Base-by-base conservation (phyloP, 2,888 invertebrate genomes). In the Diploptera punctata region DNA sequence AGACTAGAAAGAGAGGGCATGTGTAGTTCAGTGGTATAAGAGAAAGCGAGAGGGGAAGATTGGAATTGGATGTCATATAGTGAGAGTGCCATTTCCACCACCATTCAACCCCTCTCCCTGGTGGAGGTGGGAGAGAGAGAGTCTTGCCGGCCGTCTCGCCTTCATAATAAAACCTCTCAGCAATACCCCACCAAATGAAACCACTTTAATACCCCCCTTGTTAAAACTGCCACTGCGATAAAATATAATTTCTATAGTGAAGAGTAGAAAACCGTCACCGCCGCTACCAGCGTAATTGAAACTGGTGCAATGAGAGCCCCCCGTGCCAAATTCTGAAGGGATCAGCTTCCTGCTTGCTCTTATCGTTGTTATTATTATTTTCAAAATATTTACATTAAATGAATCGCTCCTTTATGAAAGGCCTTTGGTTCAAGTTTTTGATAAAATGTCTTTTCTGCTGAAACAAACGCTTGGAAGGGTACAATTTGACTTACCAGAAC, bases 121-220 rank as follows among this genome's bases (percentile, higher is more conserved):
- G 21, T 21, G 24, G 21, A 26, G 33, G 33, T 7, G 33, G 10
- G 33, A 33, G 33, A 33, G 49, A 49, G 9, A 21, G 21, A 21
- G 13, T 44, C 65, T 24, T 26, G 43, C 26, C 44, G 24, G 26
- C 18, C 43, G 33, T 33, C 43, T 18, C 29, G 57, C 43, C 61
- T 49, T 70, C 70, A 70, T 61, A 43, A 70, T 61, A 61, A 61
- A 70, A 70, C 52, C 71, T 71, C 70, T 71, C 65, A 49, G 38
- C 65, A 9, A 38, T 38, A 38, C 21, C 60, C 47, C 47, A 43
- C 71, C 65, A 71, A 65, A 67, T 71, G 71, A 71, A 71, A 71
- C 71, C 71, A 71, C 71, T 71, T 71, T 71, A 71, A 71, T 71
- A 65, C 65, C 65, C 70, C n/a, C 31, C 71, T 71, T 71, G 71